Evolutionary conservation across 2,113 vertebrate genomes (phyloP).

Genomic region (Sitta europaea): DNA sequence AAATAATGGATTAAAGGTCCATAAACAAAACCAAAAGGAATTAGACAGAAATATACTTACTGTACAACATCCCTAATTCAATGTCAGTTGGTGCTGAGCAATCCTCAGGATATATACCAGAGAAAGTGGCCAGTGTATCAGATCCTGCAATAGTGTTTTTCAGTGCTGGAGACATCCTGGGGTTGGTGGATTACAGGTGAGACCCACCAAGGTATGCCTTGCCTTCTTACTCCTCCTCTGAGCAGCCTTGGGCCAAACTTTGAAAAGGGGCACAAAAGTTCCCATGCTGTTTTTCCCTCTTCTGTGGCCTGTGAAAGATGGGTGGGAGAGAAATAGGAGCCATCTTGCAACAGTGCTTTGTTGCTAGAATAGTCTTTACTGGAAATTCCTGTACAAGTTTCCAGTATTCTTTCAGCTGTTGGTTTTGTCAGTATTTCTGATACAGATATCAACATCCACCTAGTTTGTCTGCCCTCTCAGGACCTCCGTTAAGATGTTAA

Average conservation of each 20-base stretch:
- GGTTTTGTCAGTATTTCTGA: background rate
- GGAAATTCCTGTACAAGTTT: background rate
- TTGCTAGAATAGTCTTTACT: background rate
- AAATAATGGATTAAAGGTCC: background rate
- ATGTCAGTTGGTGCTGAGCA: background rate
- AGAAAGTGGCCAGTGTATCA: background rate
- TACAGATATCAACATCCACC: background rate
- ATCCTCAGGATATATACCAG: background rate
- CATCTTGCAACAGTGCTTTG: background rate
- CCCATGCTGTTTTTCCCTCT: background rate
- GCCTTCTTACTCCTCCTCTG: background rate
- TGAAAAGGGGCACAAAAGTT: background rate
- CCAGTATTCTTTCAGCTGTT: background rate
- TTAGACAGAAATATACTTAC: background rate
- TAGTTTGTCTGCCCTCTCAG: background rate
- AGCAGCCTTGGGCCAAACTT: background rate
- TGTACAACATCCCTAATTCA: background rate
- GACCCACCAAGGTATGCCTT: background rate
- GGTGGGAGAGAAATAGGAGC: background rate
- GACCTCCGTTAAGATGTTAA: background rate
- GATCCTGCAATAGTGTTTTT: background rate
- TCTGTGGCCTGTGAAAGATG: background rate
- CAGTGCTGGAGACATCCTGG: background rate
- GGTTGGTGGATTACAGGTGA: background rate
- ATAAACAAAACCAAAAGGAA: background rate